Evolutionary conservation across 1,140 invertebrate genomes (phyloP).

Genomic region (Lasaia peninsularis): DNA sequence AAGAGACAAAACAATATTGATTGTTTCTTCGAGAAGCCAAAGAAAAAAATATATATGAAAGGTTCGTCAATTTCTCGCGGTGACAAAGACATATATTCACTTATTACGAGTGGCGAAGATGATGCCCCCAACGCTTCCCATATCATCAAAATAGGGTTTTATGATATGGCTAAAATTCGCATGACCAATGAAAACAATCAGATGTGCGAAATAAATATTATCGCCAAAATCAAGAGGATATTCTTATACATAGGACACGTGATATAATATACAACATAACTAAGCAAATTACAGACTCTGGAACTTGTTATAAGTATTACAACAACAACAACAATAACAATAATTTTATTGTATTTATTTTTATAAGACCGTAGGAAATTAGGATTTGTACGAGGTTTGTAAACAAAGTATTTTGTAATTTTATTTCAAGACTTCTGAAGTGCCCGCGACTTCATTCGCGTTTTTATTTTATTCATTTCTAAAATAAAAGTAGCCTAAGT

Average conservation of each 20-base stretch:
- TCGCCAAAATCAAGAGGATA: background rate
- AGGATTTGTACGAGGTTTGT: too few species aligned
- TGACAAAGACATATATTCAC: background rate
- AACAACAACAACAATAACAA: background rate
- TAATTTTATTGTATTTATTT: too few species aligned
- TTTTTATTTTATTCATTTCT: too few species aligned
- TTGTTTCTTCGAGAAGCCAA: too few species aligned
- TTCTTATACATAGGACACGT: background rate
- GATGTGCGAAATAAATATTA: background rate
- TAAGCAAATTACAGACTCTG: background rate
- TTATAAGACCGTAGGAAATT: too few species aligned
- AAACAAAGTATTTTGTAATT: too few species aligned
- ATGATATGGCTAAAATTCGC: background rate
- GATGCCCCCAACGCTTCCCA: background rate
- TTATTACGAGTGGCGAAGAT: background rate
- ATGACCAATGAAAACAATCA: background rate
- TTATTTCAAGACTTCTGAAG: too few species aligned
- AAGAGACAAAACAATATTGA: too few species aligned
- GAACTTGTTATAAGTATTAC: background rate
- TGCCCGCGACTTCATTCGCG: too few species aligned
- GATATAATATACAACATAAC: slow-evolving; percentile 1
- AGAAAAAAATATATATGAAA: too few species aligned
- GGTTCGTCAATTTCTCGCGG: background rate
- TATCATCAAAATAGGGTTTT: background rate
- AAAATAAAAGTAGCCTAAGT: too few species aligned